phyloP scores from a whole-genome alignment of 2,797 vertebrate genomes.

The Gallinago solitaria region DNA sequence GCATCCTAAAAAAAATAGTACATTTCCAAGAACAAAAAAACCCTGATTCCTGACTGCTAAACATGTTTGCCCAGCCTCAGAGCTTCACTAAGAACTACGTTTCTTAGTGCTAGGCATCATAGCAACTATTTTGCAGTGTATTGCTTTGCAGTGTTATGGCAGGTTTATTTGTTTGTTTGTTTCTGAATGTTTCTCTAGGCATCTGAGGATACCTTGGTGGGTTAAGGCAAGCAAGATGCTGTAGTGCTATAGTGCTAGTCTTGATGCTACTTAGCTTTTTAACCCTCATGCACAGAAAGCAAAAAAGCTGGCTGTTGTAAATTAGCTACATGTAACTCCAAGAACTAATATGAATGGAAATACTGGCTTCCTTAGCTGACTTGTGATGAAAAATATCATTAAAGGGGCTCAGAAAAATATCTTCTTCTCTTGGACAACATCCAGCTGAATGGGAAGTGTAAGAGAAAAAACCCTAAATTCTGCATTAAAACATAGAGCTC shows the following conservation, averaged over 20 bases:
- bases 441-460: not conserved
- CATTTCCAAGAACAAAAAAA: not conserved
- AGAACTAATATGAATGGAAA: conserved; percentile 33
- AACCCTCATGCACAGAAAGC: not conserved
- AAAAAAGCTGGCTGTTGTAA: conserved; percentile 49
- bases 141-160: not conserved
- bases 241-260: not conserved
- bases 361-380: not conserved
- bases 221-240: not conserved
- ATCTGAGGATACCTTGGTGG: not conserved
- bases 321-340: conserved; percentile 26
- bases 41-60: not conserved
- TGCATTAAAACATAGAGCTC: not conserved
- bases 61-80: not conserved
- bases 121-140: not conserved
- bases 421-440: not conserved
- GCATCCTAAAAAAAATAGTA: not conserved
- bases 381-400: conserved; percentile 8
- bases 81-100: not conserved
- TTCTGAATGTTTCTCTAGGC: not conserved
- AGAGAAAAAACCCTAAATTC: not conserved
- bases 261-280: not conserved
- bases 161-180: not conserved
- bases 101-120: not conserved
- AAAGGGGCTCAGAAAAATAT: conserved; percentile 4